Evolutionary conservation across 2,113 vertebrate species (phyloP).

Genomic region (Centropus unirufus): DNA sequence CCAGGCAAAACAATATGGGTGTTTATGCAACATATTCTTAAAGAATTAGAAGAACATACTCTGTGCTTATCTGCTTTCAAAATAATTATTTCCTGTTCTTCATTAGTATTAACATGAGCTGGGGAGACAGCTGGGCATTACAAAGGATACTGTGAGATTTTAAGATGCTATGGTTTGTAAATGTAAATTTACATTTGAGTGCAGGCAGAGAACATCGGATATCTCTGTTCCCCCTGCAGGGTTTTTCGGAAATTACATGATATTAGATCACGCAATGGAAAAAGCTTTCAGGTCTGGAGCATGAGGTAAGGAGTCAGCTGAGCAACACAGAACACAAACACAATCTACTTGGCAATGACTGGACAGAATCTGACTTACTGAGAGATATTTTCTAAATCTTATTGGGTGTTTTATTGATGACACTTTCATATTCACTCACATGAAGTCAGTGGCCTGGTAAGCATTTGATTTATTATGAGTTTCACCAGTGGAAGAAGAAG

Average conservation of each 20-base stretch:
- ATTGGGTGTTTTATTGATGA: background rate
- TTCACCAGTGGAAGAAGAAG: background rate
- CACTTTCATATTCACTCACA: background rate
- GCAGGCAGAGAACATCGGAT: constrained; percentile 36
- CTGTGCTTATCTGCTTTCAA: constrained; percentile 40
- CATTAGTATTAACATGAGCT: constrained; percentile 36
- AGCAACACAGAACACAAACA: background rate
- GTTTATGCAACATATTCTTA: background rate
- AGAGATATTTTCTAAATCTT: background rate
- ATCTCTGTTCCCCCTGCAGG: constrained; percentile 20
- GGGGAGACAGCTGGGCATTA: constrained; percentile 17
- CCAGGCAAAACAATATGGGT: background rate
- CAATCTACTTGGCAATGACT: background rate
- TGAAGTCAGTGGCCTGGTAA: background rate
- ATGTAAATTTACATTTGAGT: constrained; percentile 41
- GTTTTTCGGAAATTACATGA: constrained; percentile 22
- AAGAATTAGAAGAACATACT: background rate
- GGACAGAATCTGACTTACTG: background rate
- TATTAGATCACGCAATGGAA: constrained; percentile 32
- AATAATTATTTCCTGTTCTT: constrained; percentile 9
- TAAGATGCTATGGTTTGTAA: constrained; percentile 5
- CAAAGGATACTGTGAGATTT: constrained; percentile 28
- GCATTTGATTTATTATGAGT: background rate
- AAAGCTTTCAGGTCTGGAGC: constrained; percentile 26
- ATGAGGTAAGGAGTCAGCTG: constrained; percentile 2